These are phyloP conservation scores for Pygathrix nemaeus DNA, from an alignment of 2,113 vertebrate species.

Conservation along the genomic window DNA sequence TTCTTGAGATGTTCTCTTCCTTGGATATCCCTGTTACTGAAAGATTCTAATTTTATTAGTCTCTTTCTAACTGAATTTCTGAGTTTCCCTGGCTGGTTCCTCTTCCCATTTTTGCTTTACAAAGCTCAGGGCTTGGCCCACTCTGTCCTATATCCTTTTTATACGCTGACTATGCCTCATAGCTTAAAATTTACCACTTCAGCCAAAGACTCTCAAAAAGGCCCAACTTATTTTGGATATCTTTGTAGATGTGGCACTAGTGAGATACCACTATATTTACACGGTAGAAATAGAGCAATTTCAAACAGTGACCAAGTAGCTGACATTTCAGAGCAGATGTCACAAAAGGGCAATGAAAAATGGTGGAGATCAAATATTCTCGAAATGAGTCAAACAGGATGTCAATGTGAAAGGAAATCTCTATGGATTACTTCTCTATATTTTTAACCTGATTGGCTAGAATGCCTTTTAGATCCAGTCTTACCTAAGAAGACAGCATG, in stretches of 20 bases:
- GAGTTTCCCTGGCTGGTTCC: neutral
- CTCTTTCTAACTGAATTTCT: neutral
- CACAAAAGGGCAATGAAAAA: neutral
- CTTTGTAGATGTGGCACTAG: neutral
- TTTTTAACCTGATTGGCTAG: neutral
- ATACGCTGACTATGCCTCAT: neutral
- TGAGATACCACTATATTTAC: neutral
- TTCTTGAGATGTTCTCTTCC: neutral
- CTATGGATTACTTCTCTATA: neutral
- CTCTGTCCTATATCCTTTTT: neutral
- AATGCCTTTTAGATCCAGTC: conserved; percentile 9
- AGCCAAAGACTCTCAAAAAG: neutral
- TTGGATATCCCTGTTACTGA: neutral
- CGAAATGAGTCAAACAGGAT: neutral
- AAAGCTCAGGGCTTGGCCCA: neutral
- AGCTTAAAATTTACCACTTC: neutral
- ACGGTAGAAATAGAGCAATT: neutral
- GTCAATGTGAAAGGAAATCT: neutral
- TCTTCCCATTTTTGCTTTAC: neutral
- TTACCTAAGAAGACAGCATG: conserved; percentile 97
- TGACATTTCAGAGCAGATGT: neutral
- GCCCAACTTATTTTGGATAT: neutral
- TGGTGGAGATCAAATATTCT: neutral
- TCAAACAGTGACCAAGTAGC: neutral
- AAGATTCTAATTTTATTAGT: neutral